These are phyloP conservation scores for Panopea generosa DNA, from an alignment of 2,888 invertebrate genomes.

Conservation along the genomic window DNA sequence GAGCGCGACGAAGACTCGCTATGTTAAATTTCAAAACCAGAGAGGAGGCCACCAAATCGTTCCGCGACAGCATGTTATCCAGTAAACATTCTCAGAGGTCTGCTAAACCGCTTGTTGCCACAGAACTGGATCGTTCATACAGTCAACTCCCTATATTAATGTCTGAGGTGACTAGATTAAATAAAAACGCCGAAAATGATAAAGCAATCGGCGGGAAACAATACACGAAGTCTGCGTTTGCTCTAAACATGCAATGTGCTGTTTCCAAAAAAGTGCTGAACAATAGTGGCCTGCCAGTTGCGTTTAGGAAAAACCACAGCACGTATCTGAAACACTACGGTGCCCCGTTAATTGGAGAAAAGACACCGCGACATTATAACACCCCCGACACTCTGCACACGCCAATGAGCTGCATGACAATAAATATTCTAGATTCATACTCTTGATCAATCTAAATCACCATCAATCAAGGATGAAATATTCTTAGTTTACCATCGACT, in stretches of 20 bases:
- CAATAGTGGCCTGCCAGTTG: constrained; percentile 32
- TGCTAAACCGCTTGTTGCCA: constrained; percentile 40
- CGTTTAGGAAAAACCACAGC: constrained; percentile 55
- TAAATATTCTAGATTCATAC: no score
- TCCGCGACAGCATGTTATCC: constrained; percentile 37
- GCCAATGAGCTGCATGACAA: no score
- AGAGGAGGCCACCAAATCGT: constrained; percentile 52
- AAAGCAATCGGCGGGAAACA: constrained; percentile 29
- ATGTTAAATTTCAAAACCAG: constrained; percentile 49
- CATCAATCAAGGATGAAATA: no score
- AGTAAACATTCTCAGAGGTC: constrained; percentile 39
- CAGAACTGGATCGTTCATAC: constrained; percentile 61
- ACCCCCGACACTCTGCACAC: constrained; percentile 22
- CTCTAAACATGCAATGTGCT: constrained; percentile 48
- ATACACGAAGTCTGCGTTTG: constrained; percentile 55
- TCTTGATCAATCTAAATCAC: no score
- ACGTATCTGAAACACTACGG: constrained; percentile 58
- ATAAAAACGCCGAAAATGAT: constrained; percentile 14
- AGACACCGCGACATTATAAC: constrained; percentile 30
- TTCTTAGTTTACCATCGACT: no score
- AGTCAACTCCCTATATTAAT: constrained; percentile 56
- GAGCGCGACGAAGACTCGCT: constrained; percentile 24
- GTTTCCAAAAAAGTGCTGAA: constrained; percentile 58
- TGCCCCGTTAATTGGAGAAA: constrained; percentile 42
- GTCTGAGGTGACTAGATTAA: constrained; percentile 44